Percentiles rank a stretch among this genome's conserved stretches.
phyloP scores from a whole-genome alignment of 2,888 invertebrate genomes.

The Eupithecia inturbata region DNA sequence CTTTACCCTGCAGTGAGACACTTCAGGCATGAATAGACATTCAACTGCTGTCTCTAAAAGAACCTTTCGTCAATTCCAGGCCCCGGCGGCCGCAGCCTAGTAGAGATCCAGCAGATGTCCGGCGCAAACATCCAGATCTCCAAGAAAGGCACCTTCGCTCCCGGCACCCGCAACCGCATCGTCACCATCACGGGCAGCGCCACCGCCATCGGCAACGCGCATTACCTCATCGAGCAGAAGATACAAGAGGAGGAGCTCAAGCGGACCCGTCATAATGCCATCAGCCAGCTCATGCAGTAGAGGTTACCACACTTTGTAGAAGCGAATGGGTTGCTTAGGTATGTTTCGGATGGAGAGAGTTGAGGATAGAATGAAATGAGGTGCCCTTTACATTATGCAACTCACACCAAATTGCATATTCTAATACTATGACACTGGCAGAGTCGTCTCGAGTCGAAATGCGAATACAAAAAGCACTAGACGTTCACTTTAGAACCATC shows the following conservation, averaged over 20 bases:
- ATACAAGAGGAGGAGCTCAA: conserved; percentile 98
- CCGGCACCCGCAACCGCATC: conserved; percentile 98
- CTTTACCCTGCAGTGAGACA: neutral
- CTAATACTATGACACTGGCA: neutral
- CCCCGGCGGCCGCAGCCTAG: conserved; percentile 97
- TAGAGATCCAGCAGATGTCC: conserved; percentile 98
- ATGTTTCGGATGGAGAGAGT: neutral
- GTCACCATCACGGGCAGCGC: conserved; percentile 97
- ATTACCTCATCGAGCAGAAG: conserved; percentile 98
- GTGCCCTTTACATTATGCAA: neutral
- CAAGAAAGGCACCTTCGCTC: conserved; percentile 98
- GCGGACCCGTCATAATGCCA: conserved; percentile 94
- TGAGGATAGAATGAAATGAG: neutral
- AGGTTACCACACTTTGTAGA: conserved; percentile 15
- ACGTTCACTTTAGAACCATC: too few species aligned
- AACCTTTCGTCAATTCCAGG: conserved; percentile 73
- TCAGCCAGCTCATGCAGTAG: conserved; percentile 89
- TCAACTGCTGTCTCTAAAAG: neutral
- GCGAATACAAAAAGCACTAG: too few species aligned
- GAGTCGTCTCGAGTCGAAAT: neutral
- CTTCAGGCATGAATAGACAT: neutral
- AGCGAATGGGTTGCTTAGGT: neutral
- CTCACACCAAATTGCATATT: neutral
- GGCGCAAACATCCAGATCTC: conserved; percentile 99
- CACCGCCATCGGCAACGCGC: conserved; percentile 95